Evolutionary conservation across 2,888 invertebrate genomes (phyloP).

Genomic region (Mythimna loreyi): DNA sequence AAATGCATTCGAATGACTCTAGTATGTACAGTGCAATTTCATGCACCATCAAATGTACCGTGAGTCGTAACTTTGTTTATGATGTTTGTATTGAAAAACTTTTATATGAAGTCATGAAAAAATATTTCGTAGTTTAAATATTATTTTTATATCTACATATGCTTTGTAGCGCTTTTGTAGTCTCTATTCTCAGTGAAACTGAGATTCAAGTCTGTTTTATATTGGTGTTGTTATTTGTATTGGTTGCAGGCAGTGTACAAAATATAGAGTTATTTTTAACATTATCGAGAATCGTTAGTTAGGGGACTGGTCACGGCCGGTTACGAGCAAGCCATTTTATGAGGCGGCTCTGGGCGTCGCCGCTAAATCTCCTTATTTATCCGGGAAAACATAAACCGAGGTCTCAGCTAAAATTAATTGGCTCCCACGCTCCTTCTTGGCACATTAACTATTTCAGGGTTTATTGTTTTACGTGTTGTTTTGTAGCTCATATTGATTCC

Average conservation of each 20-base stretch:
- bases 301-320: constrained; percentile 79
- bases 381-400: constrained; percentile 88
- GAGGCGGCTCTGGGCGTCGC: constrained; percentile 82
- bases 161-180: constrained; percentile 13
- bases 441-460: constrained; percentile 82
- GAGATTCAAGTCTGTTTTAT: neutral
- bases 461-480: constrained; percentile 74
- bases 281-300: constrained; percentile 80
- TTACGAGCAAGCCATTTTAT: constrained; percentile 86
- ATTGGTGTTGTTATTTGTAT: constrained; percentile 11
- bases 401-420: constrained; percentile 90
- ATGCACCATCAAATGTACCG: constrained; percentile 70
- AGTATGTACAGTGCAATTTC: constrained; percentile 74
- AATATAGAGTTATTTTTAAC: constrained; percentile 54
- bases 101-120: constrained; percentile 64
- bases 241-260: constrained; percentile 14
- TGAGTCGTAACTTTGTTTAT: constrained; percentile 71
- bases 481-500: constrained; percentile 58
- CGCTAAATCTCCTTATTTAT: constrained; percentile 90
- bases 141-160: constrained; percentile 32
- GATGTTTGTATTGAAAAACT: constrained; percentile 71
- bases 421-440: constrained; percentile 84
- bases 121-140: constrained; percentile 40
- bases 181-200: neutral
- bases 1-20: constrained; percentile 86